Evolutionary conservation across 2,888 invertebrate genomes (phyloP), one percentile per base, ranked within the genome.

Genomic region (Tenthredo mesomela): DNA sequence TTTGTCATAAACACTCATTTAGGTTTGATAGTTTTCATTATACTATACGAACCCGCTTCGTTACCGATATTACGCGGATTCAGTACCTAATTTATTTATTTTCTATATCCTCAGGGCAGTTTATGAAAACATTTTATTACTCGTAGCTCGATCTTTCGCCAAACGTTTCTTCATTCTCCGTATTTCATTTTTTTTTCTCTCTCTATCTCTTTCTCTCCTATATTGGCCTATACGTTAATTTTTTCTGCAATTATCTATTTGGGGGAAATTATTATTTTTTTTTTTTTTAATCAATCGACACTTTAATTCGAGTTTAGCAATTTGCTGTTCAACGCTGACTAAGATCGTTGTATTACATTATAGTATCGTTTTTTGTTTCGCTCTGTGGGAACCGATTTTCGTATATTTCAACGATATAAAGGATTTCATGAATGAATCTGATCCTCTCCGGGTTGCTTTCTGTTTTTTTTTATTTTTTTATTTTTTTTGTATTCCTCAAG

Each of bases 1-100:
- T 86, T 84, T 87, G 88, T 90, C 91, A 89, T 92, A 92, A 92
- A 92, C 91, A 91, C 90, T 92, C 91, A 90, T 92, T 92, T 92
- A 91, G 71, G n/a, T 33, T 50, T 77, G 50, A 50, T 77, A 77
- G 77, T 54, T 54, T 77, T 77, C 29, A 77, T 54, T 77, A 50
- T 77, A 50, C 33, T 77, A 21, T 9, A 10, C 18, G 29, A 58
- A 21, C 78, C 78, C 37, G 80, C 80, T 80, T 80, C 80, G 80
- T 80, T 80, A 80, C 61, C 61, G 58, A 78, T 58, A 61, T 78
- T 78, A 78, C 78, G 37, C 80, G 80, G 61, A 37, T 80, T 80
- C 40, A 1, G 21, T 80, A 29, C 29, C 29, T 29, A 47, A 77
- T 77, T 77, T 15, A 54, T 77, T 77, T 18, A 73, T 77, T 50